Conservation (phyloP, 2,113 vertebrate species). For the Rallus limicola region DNA sequence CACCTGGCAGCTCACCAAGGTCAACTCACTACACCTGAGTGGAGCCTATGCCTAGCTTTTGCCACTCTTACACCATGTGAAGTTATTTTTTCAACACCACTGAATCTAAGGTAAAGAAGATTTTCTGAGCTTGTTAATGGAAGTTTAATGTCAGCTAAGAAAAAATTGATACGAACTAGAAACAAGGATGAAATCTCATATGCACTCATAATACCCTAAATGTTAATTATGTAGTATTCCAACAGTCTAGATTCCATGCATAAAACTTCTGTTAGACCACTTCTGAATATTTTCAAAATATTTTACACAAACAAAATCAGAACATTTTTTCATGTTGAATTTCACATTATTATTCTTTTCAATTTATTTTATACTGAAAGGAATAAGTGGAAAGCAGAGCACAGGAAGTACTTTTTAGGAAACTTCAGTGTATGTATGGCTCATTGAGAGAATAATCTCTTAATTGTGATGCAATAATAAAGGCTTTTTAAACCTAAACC, state of each 20-base stretch:
- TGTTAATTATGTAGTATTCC: not conserved
- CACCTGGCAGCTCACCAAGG: not conserved
- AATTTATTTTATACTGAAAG: not conserved
- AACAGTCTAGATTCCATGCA: not conserved
- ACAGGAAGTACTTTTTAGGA: not conserved
- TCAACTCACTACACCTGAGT: not conserved
- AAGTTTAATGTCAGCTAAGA: not conserved
- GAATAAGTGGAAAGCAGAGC: not conserved
- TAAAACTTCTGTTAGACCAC: not conserved
- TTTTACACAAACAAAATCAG: not conserved
- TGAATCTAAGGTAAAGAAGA: not conserved
- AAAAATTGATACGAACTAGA: not conserved
- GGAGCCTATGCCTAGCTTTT: not conserved
- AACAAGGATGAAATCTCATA: not conserved
- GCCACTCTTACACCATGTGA: fast-evolving
- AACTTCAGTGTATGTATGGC: not conserved
- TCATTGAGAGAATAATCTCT: not conserved
- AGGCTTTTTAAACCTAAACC: not conserved
- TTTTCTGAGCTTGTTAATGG: not conserved
- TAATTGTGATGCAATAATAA: not conserved
- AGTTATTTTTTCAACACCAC: not conserved
- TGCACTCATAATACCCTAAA: not conserved
- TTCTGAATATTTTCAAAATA: not conserved
- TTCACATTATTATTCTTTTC: not conserved
- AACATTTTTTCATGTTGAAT: not conserved